Percentiles rank a stretch among this genome's conserved stretches.
phyloP scores from a whole-genome alignment of 2,888 invertebrate genomes.

The Tillus elongatus region DNA sequence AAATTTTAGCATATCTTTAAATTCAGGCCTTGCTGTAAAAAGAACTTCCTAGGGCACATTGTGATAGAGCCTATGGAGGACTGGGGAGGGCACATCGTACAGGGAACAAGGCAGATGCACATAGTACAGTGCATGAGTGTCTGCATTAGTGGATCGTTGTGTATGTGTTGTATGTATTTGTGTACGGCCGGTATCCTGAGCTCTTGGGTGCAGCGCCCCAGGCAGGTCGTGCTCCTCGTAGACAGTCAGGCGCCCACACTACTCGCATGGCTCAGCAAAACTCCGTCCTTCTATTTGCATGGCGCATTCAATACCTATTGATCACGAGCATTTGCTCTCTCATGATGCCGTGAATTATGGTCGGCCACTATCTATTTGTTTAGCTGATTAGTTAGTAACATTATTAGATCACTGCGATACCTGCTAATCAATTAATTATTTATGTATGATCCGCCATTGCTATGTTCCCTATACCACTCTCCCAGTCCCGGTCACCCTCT shows the following conservation, averaged over 20 bases:
- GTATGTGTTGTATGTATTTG: slow-evolving; percentile 22
- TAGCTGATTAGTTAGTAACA: slow-evolving; percentile 45
- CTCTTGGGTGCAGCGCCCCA: slow-evolving; percentile 32
- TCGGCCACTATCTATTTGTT: slow-evolving; percentile 45
- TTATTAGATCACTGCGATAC: slow-evolving; percentile 45
- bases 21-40: no score
- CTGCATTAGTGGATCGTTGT: no score
- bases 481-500: no score
- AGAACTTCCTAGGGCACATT: no score
- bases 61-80: no score
- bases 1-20: no score
- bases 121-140: no score
- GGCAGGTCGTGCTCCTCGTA: slow-evolving; percentile 25
- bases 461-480: no score
- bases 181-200: slow-evolving; percentile 33
- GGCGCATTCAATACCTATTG: slow-evolving; percentile 43
- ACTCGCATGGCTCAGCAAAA: slow-evolving; percentile 31
- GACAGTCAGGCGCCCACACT: slow-evolving; percentile 26
- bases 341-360: slow-evolving; percentile 43
- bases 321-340: slow-evolving; percentile 41
- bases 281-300: slow-evolving; percentile 42
- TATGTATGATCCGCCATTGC: slow-evolving; percentile 39
- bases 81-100: no score
- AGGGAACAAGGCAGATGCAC: no score
- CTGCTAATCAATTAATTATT: slow-evolving; percentile 46